A percentile compares a stretch with the other conserved stretches of the same genome.
phyloP scores from a whole-genome alignment of 2,888 invertebrate species.

The Odontothrips loti region DNA sequence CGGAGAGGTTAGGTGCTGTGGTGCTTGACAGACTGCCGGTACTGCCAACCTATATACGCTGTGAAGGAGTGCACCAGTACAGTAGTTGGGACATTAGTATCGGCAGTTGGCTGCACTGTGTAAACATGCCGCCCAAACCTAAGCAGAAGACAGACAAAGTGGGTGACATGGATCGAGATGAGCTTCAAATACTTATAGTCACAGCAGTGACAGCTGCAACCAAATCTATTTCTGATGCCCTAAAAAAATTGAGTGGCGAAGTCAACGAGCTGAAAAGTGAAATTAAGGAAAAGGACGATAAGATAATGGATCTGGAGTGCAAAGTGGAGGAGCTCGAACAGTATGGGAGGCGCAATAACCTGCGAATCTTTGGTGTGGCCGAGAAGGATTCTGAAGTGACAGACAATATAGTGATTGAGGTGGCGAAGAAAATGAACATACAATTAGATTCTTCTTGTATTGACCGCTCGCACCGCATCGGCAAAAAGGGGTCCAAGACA shows the following conservation, averaged over 20 bases:
- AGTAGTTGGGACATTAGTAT: too few species aligned
- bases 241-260: not conserved
- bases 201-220: not conserved
- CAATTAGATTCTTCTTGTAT: not conserved
- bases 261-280: not conserved
- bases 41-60: too few species aligned
- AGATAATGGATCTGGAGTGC: not conserved
- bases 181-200: not conserved
- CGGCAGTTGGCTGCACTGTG: too few species aligned
- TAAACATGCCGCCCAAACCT: too few species aligned
- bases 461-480: not conserved
- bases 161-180: not conserved
- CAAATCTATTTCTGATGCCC: not conserved
- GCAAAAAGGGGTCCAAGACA: not conserved
- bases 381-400: not conserved
- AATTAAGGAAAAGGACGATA: not conserved
- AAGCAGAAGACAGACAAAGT: not conserved
- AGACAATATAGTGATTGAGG: not conserved
- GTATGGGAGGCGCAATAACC: not conserved
- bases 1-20: too few species aligned
- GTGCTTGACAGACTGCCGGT: too few species aligned
- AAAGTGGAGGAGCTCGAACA: not conserved
- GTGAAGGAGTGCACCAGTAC: too few species aligned
- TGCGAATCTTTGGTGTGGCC: not conserved
- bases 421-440: not conserved